Conservation (phyloP, 2,888 invertebrate genomes). For the Terebella lapidaria region DNA sequence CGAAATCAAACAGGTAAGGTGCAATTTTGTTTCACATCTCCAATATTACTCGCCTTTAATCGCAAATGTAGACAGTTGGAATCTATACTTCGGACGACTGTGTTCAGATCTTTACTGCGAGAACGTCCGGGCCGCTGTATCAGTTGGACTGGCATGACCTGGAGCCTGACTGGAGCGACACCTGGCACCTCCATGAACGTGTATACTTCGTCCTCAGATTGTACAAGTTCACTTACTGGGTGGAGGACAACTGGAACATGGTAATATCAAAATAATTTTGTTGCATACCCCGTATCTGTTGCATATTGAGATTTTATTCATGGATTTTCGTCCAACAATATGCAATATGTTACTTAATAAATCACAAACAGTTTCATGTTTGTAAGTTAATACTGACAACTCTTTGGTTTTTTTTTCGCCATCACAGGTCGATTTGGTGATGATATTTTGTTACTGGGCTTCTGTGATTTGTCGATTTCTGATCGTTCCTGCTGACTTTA, state of each 20-base stretch:
- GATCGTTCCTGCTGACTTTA: constrained; percentile 4
- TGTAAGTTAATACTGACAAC: no score
- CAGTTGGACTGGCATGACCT: constrained; percentile 1
- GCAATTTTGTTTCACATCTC: neutral
- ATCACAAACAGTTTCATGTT: no score
- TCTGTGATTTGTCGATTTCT: constrained; percentile 13
- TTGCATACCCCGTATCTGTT: no score
- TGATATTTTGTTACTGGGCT: constrained; percentile 4
- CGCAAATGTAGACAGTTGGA: neutral
- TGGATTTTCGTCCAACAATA: no score
- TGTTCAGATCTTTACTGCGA: neutral
- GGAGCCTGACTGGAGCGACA: neutral
- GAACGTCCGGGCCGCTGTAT: constrained; percentile 11
- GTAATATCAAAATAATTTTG: no score
- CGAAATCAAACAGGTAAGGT: constrained; percentile 46
- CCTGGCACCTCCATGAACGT: constrained; percentile 15
- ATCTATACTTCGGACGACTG: neutral
- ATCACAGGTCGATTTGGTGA: constrained; percentile 4
- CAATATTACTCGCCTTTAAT: neutral
- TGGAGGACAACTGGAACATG: constrained; percentile 16
- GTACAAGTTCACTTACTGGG: constrained; percentile 7
- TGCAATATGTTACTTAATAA: no score
- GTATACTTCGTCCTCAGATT: constrained; percentile 3
- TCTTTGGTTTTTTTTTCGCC: no score
- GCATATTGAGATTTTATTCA: no score